Evolutionary conservation across 2,888 invertebrate genomes (phyloP).

Genomic region (Tenodera sinensis): DNA sequence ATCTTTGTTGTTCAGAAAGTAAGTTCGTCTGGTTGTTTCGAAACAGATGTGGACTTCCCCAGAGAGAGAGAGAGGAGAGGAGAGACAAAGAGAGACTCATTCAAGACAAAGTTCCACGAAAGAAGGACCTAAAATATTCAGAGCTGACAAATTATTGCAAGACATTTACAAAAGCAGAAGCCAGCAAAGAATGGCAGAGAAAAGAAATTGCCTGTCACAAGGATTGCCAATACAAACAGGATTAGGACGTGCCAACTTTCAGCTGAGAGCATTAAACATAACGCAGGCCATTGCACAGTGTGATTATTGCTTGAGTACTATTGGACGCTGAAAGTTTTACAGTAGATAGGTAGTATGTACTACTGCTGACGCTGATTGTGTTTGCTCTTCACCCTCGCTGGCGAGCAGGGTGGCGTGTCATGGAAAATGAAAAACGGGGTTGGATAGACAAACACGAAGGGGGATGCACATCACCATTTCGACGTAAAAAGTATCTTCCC

Average conservation of each 20-base stretch:
- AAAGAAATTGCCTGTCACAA: not conserved
- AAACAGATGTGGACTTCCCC: too few species aligned
- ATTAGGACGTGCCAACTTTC: not conserved
- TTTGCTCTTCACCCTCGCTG: not conserved
- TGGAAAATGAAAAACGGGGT: not conserved
- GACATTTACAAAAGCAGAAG: not conserved
- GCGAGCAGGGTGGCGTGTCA: not conserved
- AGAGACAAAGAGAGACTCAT: too few species aligned
- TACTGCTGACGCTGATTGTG: not conserved
- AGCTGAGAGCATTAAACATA: not conserved
- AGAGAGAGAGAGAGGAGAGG: too few species aligned
- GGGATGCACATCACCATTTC: not conserved
- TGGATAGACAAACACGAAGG: not conserved
- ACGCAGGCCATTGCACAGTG: not conserved
- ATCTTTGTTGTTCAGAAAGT: too few species aligned
- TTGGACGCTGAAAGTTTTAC: not conserved
- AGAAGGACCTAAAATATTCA: not conserved
- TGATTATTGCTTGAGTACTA: not conserved
- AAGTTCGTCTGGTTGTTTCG: too few species aligned
- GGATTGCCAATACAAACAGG: not conserved
- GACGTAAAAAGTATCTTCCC: not conserved
- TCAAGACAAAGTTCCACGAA: too few species aligned
- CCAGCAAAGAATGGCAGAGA: not conserved
- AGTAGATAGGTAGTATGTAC: not conserved
- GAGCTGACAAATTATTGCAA: not conserved